Conservation (phyloP, 2,888 invertebrate species). For the Chymomyza fuscimana region DNA sequence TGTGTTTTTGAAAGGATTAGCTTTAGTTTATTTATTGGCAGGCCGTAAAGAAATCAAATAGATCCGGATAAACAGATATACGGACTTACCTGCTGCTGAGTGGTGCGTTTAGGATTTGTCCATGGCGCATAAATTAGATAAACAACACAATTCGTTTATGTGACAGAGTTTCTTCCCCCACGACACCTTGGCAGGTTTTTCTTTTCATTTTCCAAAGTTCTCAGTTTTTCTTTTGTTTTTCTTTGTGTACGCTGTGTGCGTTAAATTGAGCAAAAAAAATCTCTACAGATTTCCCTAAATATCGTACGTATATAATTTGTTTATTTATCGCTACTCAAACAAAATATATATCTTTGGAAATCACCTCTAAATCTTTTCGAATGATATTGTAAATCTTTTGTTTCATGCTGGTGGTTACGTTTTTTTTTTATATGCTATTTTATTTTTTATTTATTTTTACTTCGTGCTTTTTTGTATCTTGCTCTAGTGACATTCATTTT, state of each 20-base stretch:
- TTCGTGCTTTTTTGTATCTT: conserved; percentile 27
- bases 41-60: conserved; percentile 47
- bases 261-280: conserved; percentile 44
- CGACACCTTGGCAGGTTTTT: conserved; percentile 12
- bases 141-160: conserved; percentile 72
- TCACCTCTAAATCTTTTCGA: conserved; percentile 74
- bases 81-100: conserved; percentile 48
- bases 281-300: conserved; percentile 28
- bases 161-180: conserved; percentile 54
- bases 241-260: conserved; percentile 22
- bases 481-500: conserved; percentile 39
- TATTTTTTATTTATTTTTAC: conserved; percentile 21
- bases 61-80: conserved; percentile 34
- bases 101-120: conserved; percentile 12
- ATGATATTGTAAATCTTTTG: conserved; percentile 76
- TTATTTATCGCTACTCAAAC: conserved; percentile 76
- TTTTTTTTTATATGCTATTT: conserved; percentile 34
- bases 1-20: conserved; percentile 59
- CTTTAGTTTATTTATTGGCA: conserved; percentile 46
- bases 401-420: conserved; percentile 61
- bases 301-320: conserved; percentile 47
- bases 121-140: conserved; percentile 58
- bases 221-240: conserved; percentile 34
- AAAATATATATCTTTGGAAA: conserved; percentile 75
- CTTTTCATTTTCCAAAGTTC: conserved; percentile 4